A percentile compares a stretch with the other conserved stretches of the same genome.
These are phyloP conservation scores for Leucoptera coffeella DNA, from an alignment of 2,888 invertebrate species.

Conservation along the genomic window DNA sequence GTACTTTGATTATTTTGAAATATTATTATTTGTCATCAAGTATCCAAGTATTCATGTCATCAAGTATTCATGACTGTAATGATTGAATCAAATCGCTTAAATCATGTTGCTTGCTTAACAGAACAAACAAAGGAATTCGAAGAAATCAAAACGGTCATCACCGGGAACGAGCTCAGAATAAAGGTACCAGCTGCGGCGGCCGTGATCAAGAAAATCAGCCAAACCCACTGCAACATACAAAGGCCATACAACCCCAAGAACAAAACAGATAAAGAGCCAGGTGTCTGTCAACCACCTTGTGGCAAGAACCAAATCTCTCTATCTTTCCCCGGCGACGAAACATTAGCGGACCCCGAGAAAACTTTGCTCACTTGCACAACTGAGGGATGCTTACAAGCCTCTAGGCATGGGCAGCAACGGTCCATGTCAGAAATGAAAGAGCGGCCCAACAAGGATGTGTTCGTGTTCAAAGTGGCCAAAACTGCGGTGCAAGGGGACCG, in stretches of 20 bases:
- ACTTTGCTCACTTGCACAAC: constrained; percentile 41
- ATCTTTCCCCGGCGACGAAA: constrained; percentile 23
- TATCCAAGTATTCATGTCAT: too few relatives aligned
- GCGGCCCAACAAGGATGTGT: constrained; percentile 49
- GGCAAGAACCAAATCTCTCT: constrained; percentile 39
- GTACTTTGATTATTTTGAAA: too few relatives aligned
- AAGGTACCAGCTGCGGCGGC: constrained; percentile 33
- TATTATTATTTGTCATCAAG: too few relatives aligned
- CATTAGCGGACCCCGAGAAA: constrained; percentile 19
- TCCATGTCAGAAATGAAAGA: constrained; percentile 15
- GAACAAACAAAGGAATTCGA: constrained; percentile 38
- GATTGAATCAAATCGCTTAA: too few relatives aligned
- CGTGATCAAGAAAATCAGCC: constrained; percentile 40
- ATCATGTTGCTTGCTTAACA: constrained; percentile 40
- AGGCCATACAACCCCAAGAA: constrained; percentile 14
- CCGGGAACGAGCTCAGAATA: constrained; percentile 40
- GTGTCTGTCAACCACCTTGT: constrained; percentile 26
- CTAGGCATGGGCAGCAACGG: constrained; percentile 19
- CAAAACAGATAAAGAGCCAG: constrained; percentile 12
- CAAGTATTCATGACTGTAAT: too few relatives aligned
- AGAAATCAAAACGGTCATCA: constrained; percentile 36
- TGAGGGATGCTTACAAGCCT: constrained; percentile 27
- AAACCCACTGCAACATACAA: constrained; percentile 34
- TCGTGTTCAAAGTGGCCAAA: constrained; percentile 62
- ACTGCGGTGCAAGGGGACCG: constrained; percentile 58